Evolutionary conservation across 2,113 vertebrate species (phyloP).

Genomic region (Xiphophorus couchianus): DNA sequence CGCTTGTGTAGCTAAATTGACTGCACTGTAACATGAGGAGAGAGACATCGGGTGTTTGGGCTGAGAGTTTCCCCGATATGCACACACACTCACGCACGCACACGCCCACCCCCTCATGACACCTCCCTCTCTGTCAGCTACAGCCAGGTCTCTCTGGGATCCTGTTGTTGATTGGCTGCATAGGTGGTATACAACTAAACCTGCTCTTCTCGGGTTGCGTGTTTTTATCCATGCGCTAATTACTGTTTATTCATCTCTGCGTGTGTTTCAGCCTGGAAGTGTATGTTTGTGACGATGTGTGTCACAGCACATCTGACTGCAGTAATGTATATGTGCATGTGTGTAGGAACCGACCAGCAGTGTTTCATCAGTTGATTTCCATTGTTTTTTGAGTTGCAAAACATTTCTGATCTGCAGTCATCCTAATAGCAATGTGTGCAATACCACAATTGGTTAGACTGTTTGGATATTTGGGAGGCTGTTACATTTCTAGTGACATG

Average conservation of each 20-base stretch:
- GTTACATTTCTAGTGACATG: neutral
- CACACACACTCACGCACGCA: slow-evolving; percentile 19
- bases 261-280: neutral
- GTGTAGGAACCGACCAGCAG: slow-evolving; percentile 9
- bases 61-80: slow-evolving; percentile 49
- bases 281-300: neutral
- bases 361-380: slow-evolving; percentile 40
- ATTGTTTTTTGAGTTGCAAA: neutral
- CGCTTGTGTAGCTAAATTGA: slow-evolving; percentile 38
- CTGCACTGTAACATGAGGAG: slow-evolving; percentile 59
- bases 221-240: slow-evolving; percentile 1
- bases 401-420: neutral
- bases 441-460: neutral
- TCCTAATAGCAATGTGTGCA: neutral
- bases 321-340: neutral
- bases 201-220: slow-evolving; percentile 12
- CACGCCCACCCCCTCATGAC: slow-evolving; percentile 24
- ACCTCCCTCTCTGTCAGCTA: slow-evolving; percentile 44
- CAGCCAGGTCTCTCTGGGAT: slow-evolving; percentile 69
- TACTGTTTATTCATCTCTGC: neutral
- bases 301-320: neutral
- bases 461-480: neutral
- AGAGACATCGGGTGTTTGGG: slow-evolving; percentile 39
- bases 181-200: slow-evolving; percentile 56
- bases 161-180: slow-evolving; percentile 57